A percentile compares a stretch with the other conserved stretches of the same genome.
Evolutionary conservation across 30 jellyfish, hydroid and myxozoan species (phyloP).

Genomic region (Aurelia aurita): DNA sequence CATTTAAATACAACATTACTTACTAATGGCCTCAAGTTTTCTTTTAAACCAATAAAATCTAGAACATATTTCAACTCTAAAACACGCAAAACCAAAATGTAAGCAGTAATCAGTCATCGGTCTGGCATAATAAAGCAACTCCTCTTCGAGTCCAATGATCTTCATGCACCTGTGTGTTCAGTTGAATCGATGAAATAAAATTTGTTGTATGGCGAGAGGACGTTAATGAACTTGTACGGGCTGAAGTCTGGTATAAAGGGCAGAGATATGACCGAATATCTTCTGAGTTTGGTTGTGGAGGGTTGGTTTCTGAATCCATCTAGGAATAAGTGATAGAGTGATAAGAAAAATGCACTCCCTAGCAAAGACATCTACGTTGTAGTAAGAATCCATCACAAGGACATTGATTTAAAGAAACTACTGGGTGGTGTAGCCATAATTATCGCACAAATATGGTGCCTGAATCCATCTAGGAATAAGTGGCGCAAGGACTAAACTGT

Average conservation of each 20-base stretch:
- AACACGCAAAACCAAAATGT: no score
- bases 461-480: no score
- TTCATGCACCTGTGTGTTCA: constrained; percentile 33
- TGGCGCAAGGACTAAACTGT: no score
- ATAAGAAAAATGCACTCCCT: background rate
- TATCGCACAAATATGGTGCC: no score
- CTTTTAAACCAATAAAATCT: no score
- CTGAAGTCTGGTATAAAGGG: constrained; percentile 81
- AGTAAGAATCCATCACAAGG: no score
- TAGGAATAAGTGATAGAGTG: background rate
- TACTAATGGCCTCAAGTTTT: no score
- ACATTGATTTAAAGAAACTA: no score
- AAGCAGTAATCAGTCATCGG: constrained; percentile 44
- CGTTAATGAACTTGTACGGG: constrained; percentile 53
- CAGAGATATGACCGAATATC: constrained; percentile 25
- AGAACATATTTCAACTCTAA: no score
- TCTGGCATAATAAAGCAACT: constrained; percentile 76
- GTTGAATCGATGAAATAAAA: constrained; percentile 61
- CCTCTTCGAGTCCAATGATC: constrained; percentile 82
- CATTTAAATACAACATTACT: no score
- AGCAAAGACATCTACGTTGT: no score
- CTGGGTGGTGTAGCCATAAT: no score
- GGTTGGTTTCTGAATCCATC: background rate
- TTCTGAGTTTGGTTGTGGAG: background rate
- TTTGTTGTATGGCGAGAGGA: constrained; percentile 54